Evolutionary conservation across 2,797 vertebrate species (phyloP), one percentile per base, ranked within the genome.

Genomic region (Microctenopoma lineatum): DNA sequence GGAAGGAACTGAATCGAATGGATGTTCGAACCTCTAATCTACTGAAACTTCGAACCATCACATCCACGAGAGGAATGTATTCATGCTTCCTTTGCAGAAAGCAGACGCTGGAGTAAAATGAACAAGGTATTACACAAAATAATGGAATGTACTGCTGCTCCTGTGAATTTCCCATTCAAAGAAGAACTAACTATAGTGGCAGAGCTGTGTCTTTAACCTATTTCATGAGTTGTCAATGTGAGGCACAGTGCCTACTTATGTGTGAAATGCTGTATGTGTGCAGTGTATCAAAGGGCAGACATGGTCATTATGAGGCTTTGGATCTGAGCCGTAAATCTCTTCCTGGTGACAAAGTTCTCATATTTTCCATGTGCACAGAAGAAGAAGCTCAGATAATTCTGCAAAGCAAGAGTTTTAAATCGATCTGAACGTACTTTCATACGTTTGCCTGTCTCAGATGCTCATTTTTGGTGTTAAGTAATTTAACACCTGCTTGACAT

Each of bases 231-330:
- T 62, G 55, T 55, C 25, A 73, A 68, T 25, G 63, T 27, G 44
- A 69, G 57, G 42, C 65, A 51, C 4, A 32, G 60, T 65, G 71
- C 81, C 62, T 81, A 48, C 72, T 66, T 82, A 63, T 77, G 14
- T 26, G 45, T 41, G 15, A 45, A 61, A 21, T 14, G 64, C 73
- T 84, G 63, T 58, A 32, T 74, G 56, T 70, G 59, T 68, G 70
- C 66, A 63, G 55, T 54, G 81, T 84, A 82, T 71, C 44, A 84
- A 90, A 81, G 87, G 82, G 70, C 85, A 88, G 76, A 41, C 73
- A 69, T 83, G 89, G 90, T 93, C 85, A 90, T 90, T 90, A 92
- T 90, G 88, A 90, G 88, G 90, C 89, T 93, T 93, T 92, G 87
- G 92, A 87, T 77, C 70, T 92, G 81, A 91, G 88, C 91, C 57